Evolutionary conservation across 2,888 invertebrate species (phyloP), one percentile per base, ranked within the genome.

Genomic region (Tribolium freemani): DNA sequence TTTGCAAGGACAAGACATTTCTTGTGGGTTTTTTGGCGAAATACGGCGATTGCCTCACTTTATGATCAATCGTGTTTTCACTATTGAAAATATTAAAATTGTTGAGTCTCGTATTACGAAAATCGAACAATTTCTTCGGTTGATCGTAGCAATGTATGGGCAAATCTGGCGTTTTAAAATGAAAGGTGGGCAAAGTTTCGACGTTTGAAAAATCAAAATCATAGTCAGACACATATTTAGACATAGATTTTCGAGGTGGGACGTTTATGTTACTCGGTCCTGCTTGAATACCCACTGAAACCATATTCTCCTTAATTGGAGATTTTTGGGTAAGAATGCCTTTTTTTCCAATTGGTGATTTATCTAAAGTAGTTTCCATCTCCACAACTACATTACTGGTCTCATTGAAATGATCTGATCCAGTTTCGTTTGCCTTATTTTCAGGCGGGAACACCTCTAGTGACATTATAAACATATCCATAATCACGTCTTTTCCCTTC

Each of bases 391-490:
- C 46, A 16, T 48, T 69, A 26, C 45, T 26, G 4, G 38, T 38
- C n/a, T n/a, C n/a, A n/a, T n/a, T n/a, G n/a, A n/a, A n/a, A n/a
- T n/a, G n/a, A n/a, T 38, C 38, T 1, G 26, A 3, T 26, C 3
- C 5, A 48, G 10, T 11, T n/a, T 11, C 13, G 8, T 48, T 48
- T 0, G 3, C 48, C 13, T 38, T 44, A 20, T 44, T 20, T 20
- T 31, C 63, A 6, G 13, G 44, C 8, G 69, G 69, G 38, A 61
- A 69, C 5, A 80, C 76, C 69, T 79, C 78, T 1, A 83, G 80
- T 1, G 86, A 86, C 76, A 85, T 84, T 58, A 86, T 71, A 76
- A 86, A 86, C 81, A 83, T 83, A 73, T 85, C 81, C 83, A 86
- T 80, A 51, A 86, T 84, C 9, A 85, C 72, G 38, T 81, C 70